Evolutionary conservation across 2,888 invertebrate species (phyloP), one percentile per base, ranked within the genome.

Genomic region (Heliconius ismenius): DNA sequence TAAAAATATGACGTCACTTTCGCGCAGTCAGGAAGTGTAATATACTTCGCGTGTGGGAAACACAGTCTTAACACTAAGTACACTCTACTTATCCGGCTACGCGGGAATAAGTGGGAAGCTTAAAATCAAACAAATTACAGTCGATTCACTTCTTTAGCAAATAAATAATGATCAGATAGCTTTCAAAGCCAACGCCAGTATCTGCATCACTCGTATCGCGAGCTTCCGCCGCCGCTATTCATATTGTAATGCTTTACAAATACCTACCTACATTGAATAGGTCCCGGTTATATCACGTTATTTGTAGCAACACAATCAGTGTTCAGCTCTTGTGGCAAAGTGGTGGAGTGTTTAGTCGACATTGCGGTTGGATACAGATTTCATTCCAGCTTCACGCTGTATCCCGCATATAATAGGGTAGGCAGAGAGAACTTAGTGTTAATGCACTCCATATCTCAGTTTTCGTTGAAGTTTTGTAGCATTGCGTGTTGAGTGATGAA

Each of bases 201-300:
- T 70, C 70, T 24, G 62, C 4, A 65, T 65, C 65, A 39, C 24
- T 70, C 58, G n/a, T 58, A 70, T 58, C 70, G 39, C 54, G 6
- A 54, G 70, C 63, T 70, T 78, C 74, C 76, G 70, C 70, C 58
- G 62, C 62, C 62, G 15, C 70, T 9, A 70, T 70, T 70, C 70
- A 70, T 70, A 70, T 70, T 70, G 58, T 70, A 70, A 70, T 70
- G n/a, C n/a, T 70, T 58, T 32, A 36, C 58, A 70, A 32, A 58
- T n/a, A 36, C 21, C 18, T n/a, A 36, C 21, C 18, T 54, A 54
- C n/a, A 70, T 67, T 67, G 67, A 67, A 26, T 67, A 43, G 43
- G 67, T 54, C 58, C 32, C 58, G 36, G 6, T 15, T 54, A 70
- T 70, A 70, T 54, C 7, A 28, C 36, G 36, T 15, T 43, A 67